phyloP scores from a whole-genome alignment of 2,888 invertebrate species.

The Synanthedon tipuliformis region DNA sequence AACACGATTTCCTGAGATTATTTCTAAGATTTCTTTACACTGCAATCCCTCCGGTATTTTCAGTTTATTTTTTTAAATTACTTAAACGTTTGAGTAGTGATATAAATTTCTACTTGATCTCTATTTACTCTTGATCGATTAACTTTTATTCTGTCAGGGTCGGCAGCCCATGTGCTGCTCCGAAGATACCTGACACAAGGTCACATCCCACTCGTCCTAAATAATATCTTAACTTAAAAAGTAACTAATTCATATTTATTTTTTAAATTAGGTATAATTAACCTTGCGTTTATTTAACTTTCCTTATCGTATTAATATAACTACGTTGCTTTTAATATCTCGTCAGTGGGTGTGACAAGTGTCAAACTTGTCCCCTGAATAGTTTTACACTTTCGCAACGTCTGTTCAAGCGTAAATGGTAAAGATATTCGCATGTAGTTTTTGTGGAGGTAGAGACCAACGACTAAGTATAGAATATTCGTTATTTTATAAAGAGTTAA shows the following conservation, averaged over 20 bases:
- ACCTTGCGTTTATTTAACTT: neutral
- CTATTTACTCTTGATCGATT: no score
- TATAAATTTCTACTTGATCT: no score
- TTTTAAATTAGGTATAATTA: neutral
- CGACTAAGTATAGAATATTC: no score
- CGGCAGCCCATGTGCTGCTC: no score
- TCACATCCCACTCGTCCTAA: neutral
- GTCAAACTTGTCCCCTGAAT: slow-evolving; percentile 13
- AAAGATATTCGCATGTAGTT: neutral
- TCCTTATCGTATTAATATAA: neutral
- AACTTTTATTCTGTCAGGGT: no score
- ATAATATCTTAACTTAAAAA: neutral
- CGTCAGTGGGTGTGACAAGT: slow-evolving; percentile 12
- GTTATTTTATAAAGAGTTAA: no score
- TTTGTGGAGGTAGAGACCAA: no score
- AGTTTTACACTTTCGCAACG: slow-evolving; percentile 12
- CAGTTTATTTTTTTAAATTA: no score
- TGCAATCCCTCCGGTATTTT: no score
- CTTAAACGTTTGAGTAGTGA: no score
- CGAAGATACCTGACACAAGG: neutral
- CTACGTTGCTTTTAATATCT: neutral
- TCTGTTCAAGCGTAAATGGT: neutral
- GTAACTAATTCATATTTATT: neutral
- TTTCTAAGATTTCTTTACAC: no score
- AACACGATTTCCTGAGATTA: no score